Evolutionary conservation across 2,797 vertebrate species (phyloP).

Genomic region (Acrossocheilus fasciatus): DNA sequence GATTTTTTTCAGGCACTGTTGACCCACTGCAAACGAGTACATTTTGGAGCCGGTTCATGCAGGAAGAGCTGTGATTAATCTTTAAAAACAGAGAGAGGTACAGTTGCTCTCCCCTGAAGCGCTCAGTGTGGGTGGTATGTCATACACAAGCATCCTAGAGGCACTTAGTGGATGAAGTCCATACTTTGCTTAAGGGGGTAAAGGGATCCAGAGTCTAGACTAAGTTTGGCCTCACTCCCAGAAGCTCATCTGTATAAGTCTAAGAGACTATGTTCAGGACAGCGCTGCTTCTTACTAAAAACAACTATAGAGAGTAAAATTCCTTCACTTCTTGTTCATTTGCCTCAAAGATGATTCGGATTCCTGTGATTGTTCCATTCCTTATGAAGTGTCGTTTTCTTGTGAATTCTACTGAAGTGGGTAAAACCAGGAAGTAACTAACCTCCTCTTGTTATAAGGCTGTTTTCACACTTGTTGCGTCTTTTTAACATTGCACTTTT

Average conservation of each 20-base stretch:
- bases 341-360: background rate
- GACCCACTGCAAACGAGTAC: conserved; percentile 28
- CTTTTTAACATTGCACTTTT: background rate
- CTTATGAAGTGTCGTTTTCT: background rate
- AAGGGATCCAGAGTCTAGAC: conserved; percentile 39
- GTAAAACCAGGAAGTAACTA: conserved; percentile 55
- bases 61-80: conserved; percentile 15
- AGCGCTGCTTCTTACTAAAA: background rate
- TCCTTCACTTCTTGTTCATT: conserved; percentile 35
- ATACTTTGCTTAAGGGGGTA: conserved; percentile 24
- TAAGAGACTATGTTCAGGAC: background rate
- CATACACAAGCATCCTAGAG: conserved; percentile 13
- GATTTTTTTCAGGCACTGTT: conserved; percentile 30
- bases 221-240: conserved; percentile 31
- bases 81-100: background rate
- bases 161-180: conserved; percentile 15
- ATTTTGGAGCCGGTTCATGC: conserved; percentile 18
- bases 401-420: background rate
- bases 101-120: background rate
- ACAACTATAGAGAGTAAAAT: background rate
- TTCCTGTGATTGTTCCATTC: background rate
- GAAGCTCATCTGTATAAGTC: conserved; percentile 18
- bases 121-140: conserved; percentile 22
- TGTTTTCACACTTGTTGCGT: background rate
- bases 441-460: conserved; percentile 63